These are phyloP conservation scores for Tenodera sinensis DNA, from an alignment of 2,888 invertebrate species.

Conservation along the genomic window DNA sequence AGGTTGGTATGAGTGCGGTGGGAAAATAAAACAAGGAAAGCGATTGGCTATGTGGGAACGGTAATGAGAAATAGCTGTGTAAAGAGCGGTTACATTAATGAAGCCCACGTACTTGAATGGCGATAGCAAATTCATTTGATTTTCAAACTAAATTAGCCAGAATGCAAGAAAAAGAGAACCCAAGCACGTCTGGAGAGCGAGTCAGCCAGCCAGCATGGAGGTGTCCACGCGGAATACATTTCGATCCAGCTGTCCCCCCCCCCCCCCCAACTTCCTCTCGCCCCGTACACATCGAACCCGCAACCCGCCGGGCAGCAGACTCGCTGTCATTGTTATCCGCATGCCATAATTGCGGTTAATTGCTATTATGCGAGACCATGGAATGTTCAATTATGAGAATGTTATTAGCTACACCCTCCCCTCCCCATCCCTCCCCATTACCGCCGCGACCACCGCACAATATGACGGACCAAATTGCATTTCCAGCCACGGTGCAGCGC, in stretches of 20 bases:
- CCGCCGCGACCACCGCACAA: conserved; percentile 4
- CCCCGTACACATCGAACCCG: background rate
- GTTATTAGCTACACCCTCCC: conserved; percentile 7
- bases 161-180: background rate
- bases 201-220: background rate
- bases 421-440: background rate
- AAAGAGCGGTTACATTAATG: too few relatives aligned
- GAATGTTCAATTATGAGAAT: conserved; percentile 28
- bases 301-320: background rate
- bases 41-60: too few relatives aligned
- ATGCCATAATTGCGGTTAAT: conserved; percentile 28
- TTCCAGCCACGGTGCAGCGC: background rate
- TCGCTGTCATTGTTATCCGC: conserved; percentile 22
- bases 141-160: background rate
- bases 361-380: conserved; percentile 22
- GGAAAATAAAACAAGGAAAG: too few relatives aligned
- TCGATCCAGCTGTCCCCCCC: background rate
- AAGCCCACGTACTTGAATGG: background rate
- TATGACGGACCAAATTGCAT: conserved; percentile 17
- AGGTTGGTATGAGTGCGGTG: too few relatives aligned
- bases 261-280: too few relatives aligned
- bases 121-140: background rate
- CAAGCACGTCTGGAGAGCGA: background rate
- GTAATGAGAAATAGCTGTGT: too few relatives aligned
- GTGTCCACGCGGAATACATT: background rate